A percentile compares a stretch with the other conserved stretches of the same genome.
Evolutionary conservation across 2,888 invertebrate species (phyloP).

Genomic region (Mimachlamys varia): DNA sequence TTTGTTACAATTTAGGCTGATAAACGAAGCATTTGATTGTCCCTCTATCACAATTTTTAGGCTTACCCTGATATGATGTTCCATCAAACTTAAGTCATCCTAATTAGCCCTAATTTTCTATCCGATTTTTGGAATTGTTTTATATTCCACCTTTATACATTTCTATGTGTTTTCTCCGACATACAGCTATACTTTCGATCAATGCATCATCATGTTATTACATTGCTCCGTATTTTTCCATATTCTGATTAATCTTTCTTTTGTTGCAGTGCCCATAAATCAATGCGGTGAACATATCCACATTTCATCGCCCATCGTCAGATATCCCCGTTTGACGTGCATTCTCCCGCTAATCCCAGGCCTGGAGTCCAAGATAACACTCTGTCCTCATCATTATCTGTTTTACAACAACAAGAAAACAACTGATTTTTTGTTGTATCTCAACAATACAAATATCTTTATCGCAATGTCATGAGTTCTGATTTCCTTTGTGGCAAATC

Average conservation of each 20-base stretch:
- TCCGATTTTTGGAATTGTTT: neutral
- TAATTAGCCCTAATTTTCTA: neutral
- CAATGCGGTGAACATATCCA: neutral
- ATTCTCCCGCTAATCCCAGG: neutral
- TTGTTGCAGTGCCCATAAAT: neutral
- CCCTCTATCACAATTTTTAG: neutral
- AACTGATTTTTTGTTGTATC: neutral
- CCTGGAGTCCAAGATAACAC: neutral
- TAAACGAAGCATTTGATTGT: neutral
- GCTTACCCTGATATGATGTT: neutral
- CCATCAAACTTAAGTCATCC: neutral
- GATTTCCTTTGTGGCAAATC: neutral
- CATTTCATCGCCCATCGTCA: neutral
- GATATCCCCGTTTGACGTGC: neutral
- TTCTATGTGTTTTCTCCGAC: neutral
- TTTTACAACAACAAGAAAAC: constrained; percentile 7
- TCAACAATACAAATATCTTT: neutral
- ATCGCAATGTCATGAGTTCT: neutral
- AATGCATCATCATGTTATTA: neutral
- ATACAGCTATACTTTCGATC: neutral
- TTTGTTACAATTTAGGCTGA: constrained; percentile 24
- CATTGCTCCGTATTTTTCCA: neutral
- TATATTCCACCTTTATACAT: neutral
- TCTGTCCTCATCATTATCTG: neutral
- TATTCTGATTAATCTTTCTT: neutral